Evolutionary conservation across 2,888 invertebrate species (phyloP).

Genomic region (Drosophila koepferae): DNA sequence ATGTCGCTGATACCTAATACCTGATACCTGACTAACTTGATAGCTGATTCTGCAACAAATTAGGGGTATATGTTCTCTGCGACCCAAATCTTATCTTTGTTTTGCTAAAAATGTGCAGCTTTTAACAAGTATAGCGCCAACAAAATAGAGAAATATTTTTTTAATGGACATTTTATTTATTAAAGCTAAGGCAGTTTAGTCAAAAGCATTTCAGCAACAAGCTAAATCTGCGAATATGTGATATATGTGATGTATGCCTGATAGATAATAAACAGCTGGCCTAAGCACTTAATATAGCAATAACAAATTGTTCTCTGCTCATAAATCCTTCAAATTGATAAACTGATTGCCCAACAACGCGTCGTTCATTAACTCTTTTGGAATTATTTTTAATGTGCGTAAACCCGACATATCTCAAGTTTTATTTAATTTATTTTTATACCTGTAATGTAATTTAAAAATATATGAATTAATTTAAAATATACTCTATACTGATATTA

Average conservation of each 20-base stretch:
- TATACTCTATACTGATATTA: too few species aligned
- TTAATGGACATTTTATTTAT: not conserved
- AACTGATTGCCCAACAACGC: conserved; percentile 24
- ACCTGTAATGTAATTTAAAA: not conserved
- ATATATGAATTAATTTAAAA: too few species aligned
- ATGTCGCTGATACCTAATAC: conserved; percentile 48
- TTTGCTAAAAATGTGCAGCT: conserved; percentile 45
- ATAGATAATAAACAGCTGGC: conserved; percentile 7
- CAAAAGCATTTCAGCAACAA: not conserved
- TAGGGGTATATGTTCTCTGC: conserved; percentile 38
- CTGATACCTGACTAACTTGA: conserved; percentile 34
- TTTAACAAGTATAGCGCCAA: conserved; percentile 4
- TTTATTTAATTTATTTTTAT: not conserved
- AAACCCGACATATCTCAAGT: conserved; percentile 6
- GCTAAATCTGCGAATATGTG: not conserved
- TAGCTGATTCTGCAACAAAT: conserved; percentile 51
- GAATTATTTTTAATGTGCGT: conserved; percentile 10
- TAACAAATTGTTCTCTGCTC: conserved; percentile 1
- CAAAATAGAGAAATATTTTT: conserved; percentile 8
- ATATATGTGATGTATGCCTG: not conserved
- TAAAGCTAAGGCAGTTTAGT: not conserved
- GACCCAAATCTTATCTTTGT: conserved; percentile 63
- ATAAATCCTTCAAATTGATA: conserved; percentile 53
- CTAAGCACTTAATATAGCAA: not conserved
- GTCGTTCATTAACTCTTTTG: conserved; percentile 19